These are phyloP conservation scores for Phyto melanocephala DNA, from an alignment of 2,888 invertebrate species.

Conservation along the genomic window DNA sequence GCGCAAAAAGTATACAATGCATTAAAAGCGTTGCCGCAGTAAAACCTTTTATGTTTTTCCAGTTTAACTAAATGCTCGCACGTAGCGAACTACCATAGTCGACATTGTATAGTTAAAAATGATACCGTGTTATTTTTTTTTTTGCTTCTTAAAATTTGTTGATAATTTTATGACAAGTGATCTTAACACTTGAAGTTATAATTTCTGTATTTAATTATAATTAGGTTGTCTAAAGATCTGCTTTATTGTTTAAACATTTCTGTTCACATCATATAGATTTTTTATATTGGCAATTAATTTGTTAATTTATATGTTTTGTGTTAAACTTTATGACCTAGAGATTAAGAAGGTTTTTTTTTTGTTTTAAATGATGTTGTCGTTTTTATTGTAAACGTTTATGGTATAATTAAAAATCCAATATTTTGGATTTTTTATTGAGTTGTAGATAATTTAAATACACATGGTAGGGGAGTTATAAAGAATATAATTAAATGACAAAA, in stretches of 20 bases:
- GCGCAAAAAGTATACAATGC: no score
- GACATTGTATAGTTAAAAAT: no score
- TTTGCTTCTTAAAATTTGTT: background rate
- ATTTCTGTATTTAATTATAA: slow-evolving; percentile 47
- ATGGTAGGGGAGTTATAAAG: no score
- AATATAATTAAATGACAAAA: no score
- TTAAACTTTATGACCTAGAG: slow-evolving; percentile 53
- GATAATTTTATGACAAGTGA: slow-evolving; percentile 18
- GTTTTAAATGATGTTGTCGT: background rate
- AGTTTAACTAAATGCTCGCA: no score
- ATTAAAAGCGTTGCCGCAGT: no score
- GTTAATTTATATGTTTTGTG: slow-evolving; percentile 58
- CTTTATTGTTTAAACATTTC: slow-evolving; percentile 25
- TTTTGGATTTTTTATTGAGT: slow-evolving; percentile 5
- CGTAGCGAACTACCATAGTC: no score
- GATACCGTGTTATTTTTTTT: background rate
- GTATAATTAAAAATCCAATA: background rate
- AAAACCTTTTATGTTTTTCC: no score
- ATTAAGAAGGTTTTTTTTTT: slow-evolving; percentile 26
- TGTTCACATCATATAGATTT: background rate
- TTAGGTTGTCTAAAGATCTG: slow-evolving; percentile 40
- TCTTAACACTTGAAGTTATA: slow-evolving; percentile 50
- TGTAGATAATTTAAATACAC: background rate
- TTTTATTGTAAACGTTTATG: background rate
- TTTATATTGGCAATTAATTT: slow-evolving; percentile 53